Evolutionary conservation across 2,888 invertebrate species (phyloP), one percentile per base, ranked within the genome.

Genomic region (Thereva nobilitata): DNA sequence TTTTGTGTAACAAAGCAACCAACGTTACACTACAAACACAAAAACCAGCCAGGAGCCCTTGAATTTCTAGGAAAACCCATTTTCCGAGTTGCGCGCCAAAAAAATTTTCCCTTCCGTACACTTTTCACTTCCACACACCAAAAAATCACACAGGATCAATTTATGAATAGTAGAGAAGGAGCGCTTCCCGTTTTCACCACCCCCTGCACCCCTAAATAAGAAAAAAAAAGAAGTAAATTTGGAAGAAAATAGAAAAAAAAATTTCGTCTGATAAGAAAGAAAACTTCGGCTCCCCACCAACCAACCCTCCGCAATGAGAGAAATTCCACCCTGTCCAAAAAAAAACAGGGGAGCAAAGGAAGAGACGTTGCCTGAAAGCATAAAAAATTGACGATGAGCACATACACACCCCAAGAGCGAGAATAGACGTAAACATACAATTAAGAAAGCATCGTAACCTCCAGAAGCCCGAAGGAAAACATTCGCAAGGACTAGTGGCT

Each of bases 61-160:
- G 57, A 59, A 59, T 59, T 59, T 47, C 37, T 47, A 47, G 10
- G 57, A 47, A 59, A 61, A 50, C 34, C 41, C 41, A 23, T 50
- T 50, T 61, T 61, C 40, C 61, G 61, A 61, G 61, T 61, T 61
- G 61, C 61, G 61, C 61, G 61, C 61, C 61, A 61, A 61, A 61
- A 61, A 35, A 40, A 37, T 47, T 59, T 41, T 44, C n/a, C 37
- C 37, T 45, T 38, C 37, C 6, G 23, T 23, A 34, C 50, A 34
- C 50, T 50, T 50, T 50, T 35, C 41, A 40, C 55, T 55, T 38
- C 54, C 5, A 54, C 37, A 8, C 10, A n/a, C 41, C 47, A 47
- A 59, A 59, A 45, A 1, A 38, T 37, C n/a, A 10, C 12, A 23
- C 23, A 56, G 42, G 47, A 47, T 59, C 47, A 45, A 59, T 47